Conservation (phyloP, 2,888 invertebrate species). For the Megalurothrips usitatus region DNA sequence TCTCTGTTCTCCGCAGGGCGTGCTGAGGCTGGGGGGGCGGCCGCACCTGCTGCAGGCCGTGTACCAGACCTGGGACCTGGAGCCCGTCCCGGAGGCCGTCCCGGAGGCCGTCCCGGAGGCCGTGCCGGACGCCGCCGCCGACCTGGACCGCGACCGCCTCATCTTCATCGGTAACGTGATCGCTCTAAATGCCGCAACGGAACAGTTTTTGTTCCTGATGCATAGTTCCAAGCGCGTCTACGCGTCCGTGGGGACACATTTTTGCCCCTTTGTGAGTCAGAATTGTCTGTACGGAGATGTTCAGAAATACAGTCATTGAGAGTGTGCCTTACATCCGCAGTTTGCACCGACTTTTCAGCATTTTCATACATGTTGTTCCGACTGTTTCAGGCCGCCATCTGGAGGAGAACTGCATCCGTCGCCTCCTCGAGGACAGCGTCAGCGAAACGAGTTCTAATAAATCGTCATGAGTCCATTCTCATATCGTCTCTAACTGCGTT, state of each 20-base stretch:
- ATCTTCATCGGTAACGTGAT: constrained; percentile 42
- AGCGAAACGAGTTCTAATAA: background rate
- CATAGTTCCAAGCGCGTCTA: too few relatives aligned
- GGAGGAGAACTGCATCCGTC: background rate
- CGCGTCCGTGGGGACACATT: too few relatives aligned
- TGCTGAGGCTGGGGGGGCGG: constrained; percentile 7
- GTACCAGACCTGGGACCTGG: constrained; percentile 41
- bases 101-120: constrained; percentile 35
- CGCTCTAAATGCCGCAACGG: too few relatives aligned
- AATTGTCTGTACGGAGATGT: too few relatives aligned
- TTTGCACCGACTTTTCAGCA: too few relatives aligned
- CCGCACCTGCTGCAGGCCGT: constrained; percentile 41
- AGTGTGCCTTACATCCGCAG: too few relatives aligned
- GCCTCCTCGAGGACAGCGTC: background rate
- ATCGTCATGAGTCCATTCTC: too few relatives aligned
- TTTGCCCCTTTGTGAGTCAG: too few relatives aligned
- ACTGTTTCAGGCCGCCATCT: background rate
- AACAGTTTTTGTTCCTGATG: too few relatives aligned
- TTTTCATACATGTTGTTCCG: background rate
- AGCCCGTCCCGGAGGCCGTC: constrained; percentile 33
- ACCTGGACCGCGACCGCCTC: constrained; percentile 34
- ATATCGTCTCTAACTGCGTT: background rate
- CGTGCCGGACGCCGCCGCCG: background rate
- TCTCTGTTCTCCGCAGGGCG: background rate
- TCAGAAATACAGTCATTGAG: too few relatives aligned